Evolutionary conservation across 2,113 vertebrate genomes (phyloP), one percentile per base, ranked within the genome.

Genomic region (Danio rerio): DNA sequence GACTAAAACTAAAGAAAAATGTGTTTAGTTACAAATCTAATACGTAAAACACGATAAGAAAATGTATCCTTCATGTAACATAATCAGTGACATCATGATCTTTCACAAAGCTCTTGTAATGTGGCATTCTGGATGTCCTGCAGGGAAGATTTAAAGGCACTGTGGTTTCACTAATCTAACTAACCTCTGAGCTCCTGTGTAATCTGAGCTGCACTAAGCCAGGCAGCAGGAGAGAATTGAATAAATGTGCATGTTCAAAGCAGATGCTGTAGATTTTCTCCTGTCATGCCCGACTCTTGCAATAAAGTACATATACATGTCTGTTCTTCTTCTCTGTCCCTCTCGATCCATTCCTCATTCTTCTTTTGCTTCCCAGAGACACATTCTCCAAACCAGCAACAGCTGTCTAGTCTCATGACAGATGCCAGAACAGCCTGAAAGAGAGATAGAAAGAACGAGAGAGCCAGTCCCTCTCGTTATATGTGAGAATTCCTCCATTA

Each of bases 341-440:
- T 68, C 81, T 63, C 87, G 81, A 87, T 71, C 58, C 58, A 4
- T 8, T 59, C 47, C 43, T 69, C 43, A 7, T 47, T 70, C 12
- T 71, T 4, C 61, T 80, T 80, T 91, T 89, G 87, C 42, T 65
- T 76, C 21, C 92, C 87, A 90, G 87, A 87, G 82, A 86, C 88
- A 89, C 88, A 89, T 92, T 93, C 92, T 90, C 90, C 88, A 90
- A 71, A 95, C 92, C 90, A 71, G 89, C 85, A 85, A 85, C 94
- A 94, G 94, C 95, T 97, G 94, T 92, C 89, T 78, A 91, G 91
- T 93, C 89, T 85, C 87, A 88, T 92, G 92, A 91, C 92, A 89
- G 90, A 90, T 92, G 92, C 92, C 93, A 93, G 93, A 89, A 90
- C 80, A 74, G 75, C 52, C 69, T 52, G 68, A 47, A 53, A 55